Percentiles rank a stretch among this genome's conserved stretches.
These are phyloP conservation scores for Geococcyx californianus DNA, from an alignment of 2,113 vertebrate genomes.

Conservation along the genomic window DNA sequence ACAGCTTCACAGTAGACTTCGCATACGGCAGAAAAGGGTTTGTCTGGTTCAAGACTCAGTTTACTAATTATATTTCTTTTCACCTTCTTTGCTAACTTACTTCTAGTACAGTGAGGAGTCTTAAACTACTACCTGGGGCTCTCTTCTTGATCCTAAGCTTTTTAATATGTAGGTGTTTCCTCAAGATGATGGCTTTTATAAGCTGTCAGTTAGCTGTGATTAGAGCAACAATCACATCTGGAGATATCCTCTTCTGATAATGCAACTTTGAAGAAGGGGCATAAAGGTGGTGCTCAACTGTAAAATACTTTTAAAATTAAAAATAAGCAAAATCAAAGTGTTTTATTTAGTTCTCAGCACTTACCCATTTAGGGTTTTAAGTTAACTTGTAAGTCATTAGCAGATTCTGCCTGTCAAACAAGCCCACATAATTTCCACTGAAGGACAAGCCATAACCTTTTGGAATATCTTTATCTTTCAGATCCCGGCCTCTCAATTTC, in stretches of 20 bases:
- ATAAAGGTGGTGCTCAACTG: background rate
- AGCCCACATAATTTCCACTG: background rate
- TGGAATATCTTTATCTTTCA: background rate
- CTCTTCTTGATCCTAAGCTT: background rate
- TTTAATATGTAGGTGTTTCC: background rate
- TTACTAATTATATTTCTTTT: constrained; percentile 32
- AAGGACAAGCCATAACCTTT: background rate
- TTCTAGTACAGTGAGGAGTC: background rate
- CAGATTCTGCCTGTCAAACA: background rate
- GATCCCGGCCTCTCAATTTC: background rate
- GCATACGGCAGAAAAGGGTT: background rate
- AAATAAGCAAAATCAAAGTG: background rate
- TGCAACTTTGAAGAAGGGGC: background rate
- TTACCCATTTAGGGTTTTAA: background rate
- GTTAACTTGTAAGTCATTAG: background rate
- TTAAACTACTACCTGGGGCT: background rate
- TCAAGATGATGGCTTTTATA: background rate
- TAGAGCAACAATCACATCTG: background rate
- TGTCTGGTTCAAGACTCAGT: background rate
- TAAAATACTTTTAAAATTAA: background rate
- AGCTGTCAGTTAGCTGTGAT: background rate
- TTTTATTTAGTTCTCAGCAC: background rate
- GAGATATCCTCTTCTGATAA: background rate
- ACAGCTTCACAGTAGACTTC: background rate
- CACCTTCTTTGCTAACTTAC: constrained; percentile 7